Percentiles rank a stretch among this genome's conserved stretches.
phyloP scores from a whole-genome alignment of 2,113 vertebrate genomes.

The Proteles cristata region DNA sequence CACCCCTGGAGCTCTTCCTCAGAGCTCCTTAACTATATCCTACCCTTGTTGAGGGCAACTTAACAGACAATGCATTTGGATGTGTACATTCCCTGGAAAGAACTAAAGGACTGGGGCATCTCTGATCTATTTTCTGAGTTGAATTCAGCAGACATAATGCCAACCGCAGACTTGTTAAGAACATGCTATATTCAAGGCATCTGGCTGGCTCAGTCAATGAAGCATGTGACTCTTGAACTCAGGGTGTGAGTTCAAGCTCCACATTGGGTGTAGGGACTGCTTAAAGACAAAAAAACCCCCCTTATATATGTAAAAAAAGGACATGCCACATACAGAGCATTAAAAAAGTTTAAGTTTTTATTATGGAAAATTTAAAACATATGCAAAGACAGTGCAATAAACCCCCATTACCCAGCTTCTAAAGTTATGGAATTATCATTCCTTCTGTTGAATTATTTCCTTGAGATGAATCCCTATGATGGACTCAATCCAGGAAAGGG shows the following conservation, averaged over 20 bases:
- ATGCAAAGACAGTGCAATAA: neutral
- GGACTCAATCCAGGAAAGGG: neutral
- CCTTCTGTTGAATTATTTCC: neutral
- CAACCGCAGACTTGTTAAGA: neutral
- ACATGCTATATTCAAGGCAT: neutral
- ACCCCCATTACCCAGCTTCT: neutral
- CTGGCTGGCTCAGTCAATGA: neutral
- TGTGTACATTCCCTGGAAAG: neutral
- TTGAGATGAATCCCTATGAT: neutral
- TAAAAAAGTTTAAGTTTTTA: neutral
- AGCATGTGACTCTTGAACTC: neutral
- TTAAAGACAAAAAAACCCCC: neutral
- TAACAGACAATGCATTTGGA: neutral
- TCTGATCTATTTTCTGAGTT: neutral
- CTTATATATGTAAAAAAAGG: neutral
- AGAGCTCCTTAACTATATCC: neutral
- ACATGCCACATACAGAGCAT: neutral
- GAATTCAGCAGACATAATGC: neutral
- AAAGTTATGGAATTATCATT: neutral
- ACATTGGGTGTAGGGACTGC: neutral
- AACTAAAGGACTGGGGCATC: neutral
- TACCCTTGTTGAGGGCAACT: neutral
- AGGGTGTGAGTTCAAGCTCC: neutral
- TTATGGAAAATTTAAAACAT: neutral
- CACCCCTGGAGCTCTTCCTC: neutral